Percentiles rank a stretch among this genome's conserved stretches.
These are phyloP conservation scores for Thymallus thymallus DNA, from an alignment of 2,113 vertebrate species.

Conservation along the genomic window DNA sequence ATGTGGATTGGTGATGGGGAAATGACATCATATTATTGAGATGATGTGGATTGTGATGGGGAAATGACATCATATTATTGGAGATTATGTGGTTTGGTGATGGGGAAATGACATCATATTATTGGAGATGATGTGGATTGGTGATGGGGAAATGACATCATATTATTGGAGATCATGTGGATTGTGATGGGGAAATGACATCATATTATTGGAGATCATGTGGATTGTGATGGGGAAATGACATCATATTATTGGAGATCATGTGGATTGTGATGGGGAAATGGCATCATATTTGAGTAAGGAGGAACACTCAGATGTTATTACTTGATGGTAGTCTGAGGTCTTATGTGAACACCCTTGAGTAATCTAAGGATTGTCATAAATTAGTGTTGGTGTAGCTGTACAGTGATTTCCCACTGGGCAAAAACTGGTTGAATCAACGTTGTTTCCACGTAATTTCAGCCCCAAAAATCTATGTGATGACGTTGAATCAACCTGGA, in stretches of 20 bases:
- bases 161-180: slow-evolving; percentile 71
- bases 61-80: slow-evolving; percentile 60
- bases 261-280: slow-evolving; percentile 69
- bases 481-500: too few species aligned
- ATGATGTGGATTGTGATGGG: too few species aligned
- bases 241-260: slow-evolving; percentile 70
- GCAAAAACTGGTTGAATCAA: too few species aligned
- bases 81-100: slow-evolving; percentile 72
- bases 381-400: slow-evolving; percentile 28
- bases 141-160: too few species aligned
- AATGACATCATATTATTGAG: slow-evolving; percentile 56
- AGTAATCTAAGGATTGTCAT: slow-evolving; percentile 46
- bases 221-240: slow-evolving; percentile 74
- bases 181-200: too few species aligned
- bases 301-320: slow-evolving; percentile 52
- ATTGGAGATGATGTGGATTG: slow-evolving; percentile 72
- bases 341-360: slow-evolving; percentile 27
- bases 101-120: too few species aligned
- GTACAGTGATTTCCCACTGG: too few species aligned
- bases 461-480: too few species aligned
- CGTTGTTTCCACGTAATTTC: too few species aligned
- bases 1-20: too few species aligned
- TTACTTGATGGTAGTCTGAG: slow-evolving; percentile 32
- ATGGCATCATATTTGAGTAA: slow-evolving; percentile 59
- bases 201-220: slow-evolving; percentile 70